Base-by-base conservation (phyloP, 2,888 invertebrate species). In the Smittia sp. region DNA sequence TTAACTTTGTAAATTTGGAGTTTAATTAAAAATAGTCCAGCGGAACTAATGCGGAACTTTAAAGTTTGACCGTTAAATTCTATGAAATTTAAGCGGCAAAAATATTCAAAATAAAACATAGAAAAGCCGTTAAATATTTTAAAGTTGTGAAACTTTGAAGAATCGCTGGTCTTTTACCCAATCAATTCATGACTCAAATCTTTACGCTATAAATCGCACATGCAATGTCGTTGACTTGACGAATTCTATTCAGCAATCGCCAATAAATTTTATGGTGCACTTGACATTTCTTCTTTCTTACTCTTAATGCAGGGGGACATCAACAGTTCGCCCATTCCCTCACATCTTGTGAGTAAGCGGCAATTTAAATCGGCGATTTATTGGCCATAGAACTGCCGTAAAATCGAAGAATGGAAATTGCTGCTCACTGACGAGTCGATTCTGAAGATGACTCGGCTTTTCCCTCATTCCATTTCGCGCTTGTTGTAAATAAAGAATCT, bases 311-410 rank as follows among this genome's bases (percentile, higher is more conserved):
- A 25, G 13, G 52, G 38, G 38, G 22, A 7, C 58, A 58, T 58
- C 58, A 58, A 58, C 58, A 58, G 58, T 58, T 58, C 18, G 46
- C 11, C 11, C 46, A 46, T 46, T 46, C 46, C 46, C n/a, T n/a
- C n/a, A n/a, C n/a, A n/a, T 46, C 46, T 46, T 18, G 22, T 46
- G n/a, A n/a, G n/a, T n/a, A 24, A 68, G 25, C 68, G 18, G 27
- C 69, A 52, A 20, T 70, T 70, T 58, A 7, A 22, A 18, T 7
- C 15, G 27, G 27, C 24, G 24, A 52, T 70, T 70, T 70, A 70
- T 54, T 27, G 54, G 54, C 52, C 15, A 70, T 70, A 27, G 69
- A 70, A 70, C 18, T 70, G 69, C 32, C 69, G 46, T 70, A 70
- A 70, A 69, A 54, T 67, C 22, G 69, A n/a, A 32, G 25, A n/a